These are phyloP conservation scores for Psix sp. DNA, from an alignment of 1,140 invertebrate genomes.

Conservation along the genomic window DNA sequence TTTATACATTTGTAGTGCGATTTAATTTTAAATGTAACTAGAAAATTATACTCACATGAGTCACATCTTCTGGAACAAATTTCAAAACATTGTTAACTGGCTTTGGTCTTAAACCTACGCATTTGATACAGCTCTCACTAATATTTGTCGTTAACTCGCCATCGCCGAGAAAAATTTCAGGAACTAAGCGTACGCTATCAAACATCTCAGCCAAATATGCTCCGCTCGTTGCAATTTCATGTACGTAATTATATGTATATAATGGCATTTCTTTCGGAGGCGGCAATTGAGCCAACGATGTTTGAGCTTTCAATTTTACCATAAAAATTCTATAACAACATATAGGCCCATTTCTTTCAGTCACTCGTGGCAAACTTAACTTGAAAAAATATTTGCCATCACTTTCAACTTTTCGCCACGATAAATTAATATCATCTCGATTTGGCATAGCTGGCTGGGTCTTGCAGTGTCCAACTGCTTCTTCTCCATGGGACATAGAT, in stretches of 20 bases:
- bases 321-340: conserved; percentile 90
- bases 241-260: conserved; percentile 85
- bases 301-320: conserved; percentile 82
- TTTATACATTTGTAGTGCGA: too few relatives aligned
- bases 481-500: conserved; percentile 82
- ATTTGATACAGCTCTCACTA: conserved; percentile 74
- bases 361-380: conserved; percentile 84
- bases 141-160: conserved; percentile 75
- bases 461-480: conserved; percentile 79
- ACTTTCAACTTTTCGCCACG: conserved; percentile 84
- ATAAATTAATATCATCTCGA: conserved; percentile 79
- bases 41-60: conserved; percentile 6
- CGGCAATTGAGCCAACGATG: conserved; percentile 82
- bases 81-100: conserved; percentile 67
- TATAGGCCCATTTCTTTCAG: conserved; percentile 90
- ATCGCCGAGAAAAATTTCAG: conserved; percentile 83
- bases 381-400: conserved; percentile 84
- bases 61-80: conserved; percentile 66
- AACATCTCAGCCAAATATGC: conserved; percentile 91
- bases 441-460: conserved; percentile 85
- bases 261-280: conserved; percentile 82
- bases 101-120: conserved; percentile 76
- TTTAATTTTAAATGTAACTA: too few relatives aligned
- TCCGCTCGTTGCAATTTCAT: conserved; percentile 80
- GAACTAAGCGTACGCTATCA: conserved; percentile 79